Evolutionary conservation across 1,140 invertebrate genomes (phyloP).

Genomic region (Atta colombica): DNA sequence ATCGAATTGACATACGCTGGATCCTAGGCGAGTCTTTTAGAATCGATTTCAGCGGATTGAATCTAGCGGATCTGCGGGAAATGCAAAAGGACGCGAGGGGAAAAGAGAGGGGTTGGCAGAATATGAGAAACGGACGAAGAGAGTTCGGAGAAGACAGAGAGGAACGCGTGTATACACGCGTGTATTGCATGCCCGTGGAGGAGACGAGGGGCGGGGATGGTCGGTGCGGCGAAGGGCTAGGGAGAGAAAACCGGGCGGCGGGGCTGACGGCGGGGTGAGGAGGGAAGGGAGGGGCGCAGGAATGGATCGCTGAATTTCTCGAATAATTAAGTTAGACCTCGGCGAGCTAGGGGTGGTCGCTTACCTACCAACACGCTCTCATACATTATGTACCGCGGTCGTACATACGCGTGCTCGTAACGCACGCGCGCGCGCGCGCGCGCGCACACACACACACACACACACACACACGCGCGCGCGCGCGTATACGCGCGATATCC

Average conservation of each 20-base stretch:
- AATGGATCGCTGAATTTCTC: slow-evolving; percentile 87
- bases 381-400: slow-evolving; percentile 84
- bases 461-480: slow-evolving; percentile 72
- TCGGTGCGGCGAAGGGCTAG: slow-evolving; percentile 39
- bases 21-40: slow-evolving; percentile 35
- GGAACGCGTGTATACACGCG: too few species aligned
- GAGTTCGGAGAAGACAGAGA: too few species aligned
- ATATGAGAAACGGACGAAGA: too few species aligned
- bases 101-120: not conserved
- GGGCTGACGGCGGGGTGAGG: slow-evolving; percentile 54
- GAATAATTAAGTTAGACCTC: slow-evolving; percentile 87
- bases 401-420: slow-evolving; percentile 71
- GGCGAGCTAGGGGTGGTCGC: slow-evolving; percentile 84
- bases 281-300: slow-evolving; percentile 78
- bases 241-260: slow-evolving; percentile 66
- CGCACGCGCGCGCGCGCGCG: slow-evolving; percentile 41
- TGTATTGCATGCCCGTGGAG: not conserved
- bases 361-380: slow-evolving; percentile 85
- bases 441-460: not conserved
- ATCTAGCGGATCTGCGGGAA: slow-evolving; percentile 8
- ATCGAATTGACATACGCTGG: slow-evolving; percentile 5
- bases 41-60: slow-evolving; percentile 64
- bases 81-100: not conserved
- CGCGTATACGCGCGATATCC: too few species aligned
- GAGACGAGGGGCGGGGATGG: not conserved